Percentiles rank a stretch among this genome's conserved stretches.
Evolutionary conservation across 2,797 vertebrate species (phyloP).

Genomic region (Lates japonicus): DNA sequence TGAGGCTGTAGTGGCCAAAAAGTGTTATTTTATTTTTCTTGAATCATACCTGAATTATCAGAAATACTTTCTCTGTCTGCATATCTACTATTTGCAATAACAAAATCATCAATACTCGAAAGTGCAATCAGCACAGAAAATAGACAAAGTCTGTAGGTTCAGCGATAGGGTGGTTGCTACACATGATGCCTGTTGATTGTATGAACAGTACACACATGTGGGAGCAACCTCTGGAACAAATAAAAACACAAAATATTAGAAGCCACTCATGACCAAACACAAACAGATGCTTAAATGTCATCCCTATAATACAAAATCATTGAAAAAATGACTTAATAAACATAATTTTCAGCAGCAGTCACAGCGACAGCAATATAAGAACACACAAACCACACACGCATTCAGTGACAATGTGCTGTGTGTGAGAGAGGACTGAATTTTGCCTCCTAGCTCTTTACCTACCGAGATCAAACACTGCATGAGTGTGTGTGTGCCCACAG

Average conservation of each 20-base stretch:
- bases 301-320: not conserved
- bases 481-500: slow-evolving; percentile 35
- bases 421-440: slow-evolving; percentile 12
- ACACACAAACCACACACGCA: slow-evolving; percentile 4
- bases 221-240: not conserved
- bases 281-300: not conserved
- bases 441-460: slow-evolving; percentile 40
- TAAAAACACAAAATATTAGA: not conserved
- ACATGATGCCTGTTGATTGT: not conserved
- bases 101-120: not conserved
- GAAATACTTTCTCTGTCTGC: not conserved
- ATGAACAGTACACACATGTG: not conserved
- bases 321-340: slow-evolving; percentile 1
- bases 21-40: not conserved
- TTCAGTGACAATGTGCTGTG: not conserved
- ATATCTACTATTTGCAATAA: not conserved
- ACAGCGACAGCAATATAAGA: not conserved
- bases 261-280: not conserved
- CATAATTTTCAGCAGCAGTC: not conserved
- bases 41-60: not conserved
- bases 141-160: not conserved
- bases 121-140: slow-evolving; percentile 1
- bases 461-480: slow-evolving; percentile 58
- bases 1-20: not conserved
- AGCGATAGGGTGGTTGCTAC: not conserved